Percentiles rank a stretch among this genome's conserved stretches.
Conservation (phyloP, 2,113 vertebrate genomes). For the Chrysochloris asiatica region DNA sequence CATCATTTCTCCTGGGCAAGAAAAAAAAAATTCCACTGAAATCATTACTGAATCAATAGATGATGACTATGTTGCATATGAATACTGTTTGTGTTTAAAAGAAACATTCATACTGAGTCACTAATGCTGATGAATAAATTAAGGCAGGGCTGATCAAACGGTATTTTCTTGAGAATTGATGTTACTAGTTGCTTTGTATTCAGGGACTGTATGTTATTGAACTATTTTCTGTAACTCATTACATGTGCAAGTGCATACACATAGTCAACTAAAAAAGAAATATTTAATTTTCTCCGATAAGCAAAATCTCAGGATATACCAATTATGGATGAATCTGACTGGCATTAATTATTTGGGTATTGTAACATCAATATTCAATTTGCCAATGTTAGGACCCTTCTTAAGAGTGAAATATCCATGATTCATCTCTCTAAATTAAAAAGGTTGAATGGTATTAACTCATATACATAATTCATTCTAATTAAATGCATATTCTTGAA, state of each 20-base stretch:
- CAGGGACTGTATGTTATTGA: constrained; percentile 19
- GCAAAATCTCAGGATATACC: constrained; percentile 46
- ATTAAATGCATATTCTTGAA: constrained; percentile 78
- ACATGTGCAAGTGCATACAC: constrained; percentile 31
- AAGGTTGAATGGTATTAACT: constrained; percentile 75
- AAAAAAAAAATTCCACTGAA: constrained; percentile 36
- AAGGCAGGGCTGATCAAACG: not conserved
- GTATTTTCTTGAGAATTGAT: constrained; percentile 65
- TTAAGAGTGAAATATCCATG: constrained; percentile 60
- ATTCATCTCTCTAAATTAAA: constrained; percentile 64
- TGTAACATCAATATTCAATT: constrained; percentile 68
- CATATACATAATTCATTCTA: constrained; percentile 79
- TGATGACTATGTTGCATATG: constrained; percentile 36
- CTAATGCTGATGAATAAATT: constrained; percentile 40
- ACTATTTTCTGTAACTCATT: constrained; percentile 53
- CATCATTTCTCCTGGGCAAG: constrained; percentile 16
- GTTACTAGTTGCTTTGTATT: constrained; percentile 58
- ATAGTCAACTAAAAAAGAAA: constrained; percentile 55
- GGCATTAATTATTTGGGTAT: constrained; percentile 68
- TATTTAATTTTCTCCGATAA: constrained; percentile 61
- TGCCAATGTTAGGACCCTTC: constrained; percentile 41
- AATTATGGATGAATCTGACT: constrained; percentile 60
- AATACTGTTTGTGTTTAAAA: constrained; percentile 60
- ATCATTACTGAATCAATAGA: constrained; percentile 58
- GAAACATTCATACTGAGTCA: constrained; percentile 7